Conservation (phyloP, 2,113 vertebrate species). For the Malaclemys terrapin region DNA sequence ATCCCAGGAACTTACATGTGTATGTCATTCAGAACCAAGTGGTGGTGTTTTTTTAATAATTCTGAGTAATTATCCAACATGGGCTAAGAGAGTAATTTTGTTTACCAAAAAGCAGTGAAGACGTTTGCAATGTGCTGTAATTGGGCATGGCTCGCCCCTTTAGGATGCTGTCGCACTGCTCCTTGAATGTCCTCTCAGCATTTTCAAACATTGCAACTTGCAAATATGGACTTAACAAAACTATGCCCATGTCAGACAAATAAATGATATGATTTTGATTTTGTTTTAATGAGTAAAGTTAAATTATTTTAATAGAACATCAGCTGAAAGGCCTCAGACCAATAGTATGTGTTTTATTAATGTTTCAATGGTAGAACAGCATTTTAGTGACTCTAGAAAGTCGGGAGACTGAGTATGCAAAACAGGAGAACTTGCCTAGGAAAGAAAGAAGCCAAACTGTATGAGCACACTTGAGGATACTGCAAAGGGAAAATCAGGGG, state of each 20-base stretch:
- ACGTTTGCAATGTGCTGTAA: background rate
- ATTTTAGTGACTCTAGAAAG: background rate
- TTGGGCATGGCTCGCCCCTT: background rate
- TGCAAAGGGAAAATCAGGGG: background rate
- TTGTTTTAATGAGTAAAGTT: background rate
- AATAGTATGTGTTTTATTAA: fast-evolving
- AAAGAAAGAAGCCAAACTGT: fast-evolving
- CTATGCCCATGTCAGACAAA: background rate
- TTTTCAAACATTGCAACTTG: constrained; percentile 22
- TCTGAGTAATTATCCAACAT: constrained; percentile 10
- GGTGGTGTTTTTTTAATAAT: background rate
- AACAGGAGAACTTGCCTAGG: background rate
- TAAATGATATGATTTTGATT: background rate
- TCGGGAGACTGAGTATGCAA: background rate
- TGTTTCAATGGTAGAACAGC: fast-evolving
- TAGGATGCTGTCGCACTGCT: background rate
- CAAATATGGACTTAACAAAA: background rate
- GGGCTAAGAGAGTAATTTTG: constrained; percentile 1
- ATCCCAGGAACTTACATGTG: background rate
- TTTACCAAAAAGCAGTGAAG: background rate
- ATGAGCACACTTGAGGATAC: fast-evolving
- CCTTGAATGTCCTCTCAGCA: background rate
- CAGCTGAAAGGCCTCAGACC: background rate
- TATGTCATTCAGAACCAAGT: constrained; percentile 36
- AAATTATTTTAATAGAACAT: background rate